Percentiles rank a stretch among this genome's conserved stretches.
phyloP scores from a whole-genome alignment of 1,140 invertebrate species.

The Pomacea maculata region DNA sequence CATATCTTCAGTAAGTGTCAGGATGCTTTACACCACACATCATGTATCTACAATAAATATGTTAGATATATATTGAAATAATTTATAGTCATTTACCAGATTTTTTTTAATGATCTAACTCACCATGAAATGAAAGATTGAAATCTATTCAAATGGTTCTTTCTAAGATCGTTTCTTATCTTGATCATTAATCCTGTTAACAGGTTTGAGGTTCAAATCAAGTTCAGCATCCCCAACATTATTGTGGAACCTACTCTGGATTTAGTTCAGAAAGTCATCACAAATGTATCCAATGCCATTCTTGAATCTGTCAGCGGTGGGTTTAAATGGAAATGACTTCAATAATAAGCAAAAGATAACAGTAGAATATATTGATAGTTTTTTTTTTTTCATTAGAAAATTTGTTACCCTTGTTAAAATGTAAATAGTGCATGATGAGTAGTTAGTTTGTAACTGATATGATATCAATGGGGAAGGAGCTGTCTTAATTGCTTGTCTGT shows the following conservation, averaged over 20 bases:
- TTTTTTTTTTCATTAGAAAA: too few relatives aligned
- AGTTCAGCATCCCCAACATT: conserved; percentile 63
- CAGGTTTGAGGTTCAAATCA: conserved; percentile 62
- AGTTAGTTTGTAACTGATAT: too few relatives aligned
- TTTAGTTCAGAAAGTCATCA: conserved; percentile 55
- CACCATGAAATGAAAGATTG: too few relatives aligned
- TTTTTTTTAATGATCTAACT: not conserved
- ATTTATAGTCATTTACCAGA: not conserved
- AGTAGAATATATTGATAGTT: not conserved
- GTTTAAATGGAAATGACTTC: not conserved
- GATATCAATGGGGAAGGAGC: too few relatives aligned
- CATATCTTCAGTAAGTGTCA: conserved; percentile 56
- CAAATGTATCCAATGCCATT: conserved; percentile 53
- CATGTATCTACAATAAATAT: not conserved
- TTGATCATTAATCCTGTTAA: conserved; percentile 8
- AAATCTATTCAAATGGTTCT: not conserved
- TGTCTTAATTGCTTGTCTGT: too few relatives aligned
- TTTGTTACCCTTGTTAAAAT: too few relatives aligned
- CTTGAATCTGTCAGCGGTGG: conserved; percentile 57
- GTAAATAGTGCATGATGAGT: too few relatives aligned
- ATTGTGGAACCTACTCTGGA: conserved; percentile 60
- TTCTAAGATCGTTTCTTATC: not conserved
- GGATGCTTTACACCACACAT: not conserved
- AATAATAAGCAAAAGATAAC: not conserved
- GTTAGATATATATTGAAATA: too few relatives aligned